These are phyloP conservation scores for Sceliomorpha sp. DNA, from an alignment of 2,888 invertebrate genomes.

Conservation along the genomic window DNA sequence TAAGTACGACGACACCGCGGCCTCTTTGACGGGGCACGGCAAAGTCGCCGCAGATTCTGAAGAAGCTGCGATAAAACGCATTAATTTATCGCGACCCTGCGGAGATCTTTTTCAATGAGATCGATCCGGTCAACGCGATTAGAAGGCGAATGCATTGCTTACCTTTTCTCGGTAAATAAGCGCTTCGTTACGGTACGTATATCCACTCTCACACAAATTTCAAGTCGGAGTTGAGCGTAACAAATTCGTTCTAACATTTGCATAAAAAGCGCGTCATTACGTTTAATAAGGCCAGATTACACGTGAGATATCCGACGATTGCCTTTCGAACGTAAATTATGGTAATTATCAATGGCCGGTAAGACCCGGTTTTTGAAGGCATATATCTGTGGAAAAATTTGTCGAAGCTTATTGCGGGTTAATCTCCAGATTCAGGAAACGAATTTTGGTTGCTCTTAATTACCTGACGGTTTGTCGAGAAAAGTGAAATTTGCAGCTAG, in stretches of 20 bases:
- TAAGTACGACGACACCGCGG: constrained; percentile 60
- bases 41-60: constrained; percentile 60
- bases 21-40: constrained; percentile 65
- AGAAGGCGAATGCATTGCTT: constrained; percentile 55
- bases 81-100: constrained; percentile 69
- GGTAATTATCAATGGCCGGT: background rate
- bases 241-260: constrained; percentile 21
- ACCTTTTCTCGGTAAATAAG: constrained; percentile 30
- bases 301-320: background rate
- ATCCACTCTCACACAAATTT: constrained; percentile 29
- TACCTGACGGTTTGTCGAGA: no score
- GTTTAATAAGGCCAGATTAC: constrained; percentile 7
- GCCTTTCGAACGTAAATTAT: background rate
- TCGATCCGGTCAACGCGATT: constrained; percentile 67
- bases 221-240: constrained; percentile 4
- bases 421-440: no score
- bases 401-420: no score
- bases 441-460: no score
- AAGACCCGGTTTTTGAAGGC: no score
- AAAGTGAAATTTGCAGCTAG: no score
- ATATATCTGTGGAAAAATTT: no score
- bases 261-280: constrained; percentile 29
- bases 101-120: constrained; percentile 63
- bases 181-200: constrained; percentile 40
- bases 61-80: constrained; percentile 72